phyloP scores from a whole-genome alignment of 2,797 vertebrate species.

The Sylvilagus floridanus region DNA sequence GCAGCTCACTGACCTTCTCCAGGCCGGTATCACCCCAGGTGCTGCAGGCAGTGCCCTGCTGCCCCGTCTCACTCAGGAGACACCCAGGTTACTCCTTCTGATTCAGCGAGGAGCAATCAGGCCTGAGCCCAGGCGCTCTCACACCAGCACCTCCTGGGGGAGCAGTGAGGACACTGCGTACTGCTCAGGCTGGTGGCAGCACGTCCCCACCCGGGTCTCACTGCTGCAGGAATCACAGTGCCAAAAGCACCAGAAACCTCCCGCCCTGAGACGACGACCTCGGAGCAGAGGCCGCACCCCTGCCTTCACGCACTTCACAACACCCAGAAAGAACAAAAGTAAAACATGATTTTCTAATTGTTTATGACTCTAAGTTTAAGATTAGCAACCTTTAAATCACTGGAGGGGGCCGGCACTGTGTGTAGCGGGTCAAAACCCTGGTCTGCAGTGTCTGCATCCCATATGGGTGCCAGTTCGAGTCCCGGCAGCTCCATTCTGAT shows the following conservation, averaged over 20 bases:
- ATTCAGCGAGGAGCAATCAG: background rate
- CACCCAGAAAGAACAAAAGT: background rate
- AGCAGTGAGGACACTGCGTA: accelerated
- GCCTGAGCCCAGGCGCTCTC: background rate
- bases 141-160: background rate
- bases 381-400: background rate
- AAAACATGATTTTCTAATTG: background rate
- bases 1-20: background rate
- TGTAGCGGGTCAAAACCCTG: too few relatives aligned
- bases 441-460: too few relatives aligned
- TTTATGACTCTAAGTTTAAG: background rate
- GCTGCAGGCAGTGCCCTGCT: background rate
- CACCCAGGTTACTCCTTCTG: background rate
- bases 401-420: too few relatives aligned
- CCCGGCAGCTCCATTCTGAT: too few relatives aligned
- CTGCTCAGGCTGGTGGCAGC: too few relatives aligned
- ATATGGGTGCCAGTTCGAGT: too few relatives aligned
- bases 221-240: accelerated
- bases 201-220: background rate
- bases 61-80: background rate
- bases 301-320: background rate
- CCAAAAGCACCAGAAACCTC: background rate
- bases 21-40: background rate
- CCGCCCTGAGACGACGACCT: background rate
- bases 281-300: background rate